Percentiles rank a stretch among this genome's conserved stretches.
These are phyloP conservation scores for Apamea epomidion DNA, from an alignment of 2,888 invertebrate species.

Conservation along the genomic window DNA sequence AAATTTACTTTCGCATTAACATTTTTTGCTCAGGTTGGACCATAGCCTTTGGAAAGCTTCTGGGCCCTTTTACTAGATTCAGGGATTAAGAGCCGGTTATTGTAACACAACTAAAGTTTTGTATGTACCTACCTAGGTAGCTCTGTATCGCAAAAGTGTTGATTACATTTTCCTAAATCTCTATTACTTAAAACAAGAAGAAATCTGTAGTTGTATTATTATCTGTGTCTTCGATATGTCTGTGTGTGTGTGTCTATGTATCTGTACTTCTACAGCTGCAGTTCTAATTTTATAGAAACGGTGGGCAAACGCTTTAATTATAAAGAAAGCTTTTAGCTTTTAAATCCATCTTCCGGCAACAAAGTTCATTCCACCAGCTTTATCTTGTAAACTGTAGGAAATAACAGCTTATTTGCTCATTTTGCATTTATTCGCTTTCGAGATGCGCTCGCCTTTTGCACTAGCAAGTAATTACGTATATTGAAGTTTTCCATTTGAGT, in stretches of 20 bases:
- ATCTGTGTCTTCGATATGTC: neutral
- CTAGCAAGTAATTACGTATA: constrained; percentile 18
- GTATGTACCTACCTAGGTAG: neutral
- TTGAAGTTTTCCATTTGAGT: constrained; percentile 28
- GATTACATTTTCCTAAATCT: neutral
- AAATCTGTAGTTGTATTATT: neutral
- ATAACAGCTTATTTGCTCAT: constrained; percentile 2
- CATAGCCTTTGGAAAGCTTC: neutral
- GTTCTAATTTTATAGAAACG: too few relatives aligned
- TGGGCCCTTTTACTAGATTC: neutral
- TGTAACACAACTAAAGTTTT: neutral
- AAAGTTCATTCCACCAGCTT: neutral
- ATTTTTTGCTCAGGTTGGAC: neutral
- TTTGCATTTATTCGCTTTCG: constrained; percentile 16
- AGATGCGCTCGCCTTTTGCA: constrained; percentile 11
- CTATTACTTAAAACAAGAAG: too few relatives aligned
- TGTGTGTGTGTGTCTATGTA: neutral
- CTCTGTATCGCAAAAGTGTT: neutral
- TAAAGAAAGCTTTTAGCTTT: neutral
- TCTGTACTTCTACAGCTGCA: neutral
- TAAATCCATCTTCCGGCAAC: neutral
- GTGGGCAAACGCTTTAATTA: neutral
- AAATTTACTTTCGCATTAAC: too few relatives aligned
- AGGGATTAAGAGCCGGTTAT: neutral
- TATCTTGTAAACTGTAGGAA: constrained; percentile 22